Conservation (phyloP, 2,113 vertebrate genomes). For the Lichenostomus cassidix region DNA sequence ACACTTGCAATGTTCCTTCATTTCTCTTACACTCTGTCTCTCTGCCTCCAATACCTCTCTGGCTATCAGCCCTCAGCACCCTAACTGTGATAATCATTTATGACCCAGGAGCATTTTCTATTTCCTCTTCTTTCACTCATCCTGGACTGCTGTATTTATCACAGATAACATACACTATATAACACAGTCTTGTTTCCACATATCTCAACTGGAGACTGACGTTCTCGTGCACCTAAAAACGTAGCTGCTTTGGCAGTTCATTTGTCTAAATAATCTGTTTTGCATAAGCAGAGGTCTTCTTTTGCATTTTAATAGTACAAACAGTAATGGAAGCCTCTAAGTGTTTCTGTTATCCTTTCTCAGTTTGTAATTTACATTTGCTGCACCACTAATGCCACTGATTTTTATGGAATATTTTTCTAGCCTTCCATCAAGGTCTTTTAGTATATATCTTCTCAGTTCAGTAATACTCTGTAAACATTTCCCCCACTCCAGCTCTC, state of each 20-base stretch:
- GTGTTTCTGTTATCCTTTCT: neutral
- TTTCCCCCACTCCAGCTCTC: neutral
- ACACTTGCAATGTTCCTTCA: neutral
- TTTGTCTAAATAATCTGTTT: conserved; percentile 1
- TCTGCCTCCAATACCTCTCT: neutral
- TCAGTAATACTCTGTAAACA: neutral
- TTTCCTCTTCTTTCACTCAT: conserved; percentile 30
- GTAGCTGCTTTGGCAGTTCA: neutral
- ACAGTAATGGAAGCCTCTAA: neutral
- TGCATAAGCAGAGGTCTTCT: neutral
- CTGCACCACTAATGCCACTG: neutral
- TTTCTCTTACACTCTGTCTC: neutral
- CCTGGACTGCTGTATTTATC: conserved; percentile 12
- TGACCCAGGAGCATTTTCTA: neutral
- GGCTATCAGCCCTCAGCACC: neutral
- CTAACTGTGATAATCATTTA: conserved; percentile 26
- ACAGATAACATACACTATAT: neutral
- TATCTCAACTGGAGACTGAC: neutral
- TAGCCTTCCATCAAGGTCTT: neutral
- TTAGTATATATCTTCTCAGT: neutral
- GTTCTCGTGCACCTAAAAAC: neutral
- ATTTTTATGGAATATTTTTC: neutral
- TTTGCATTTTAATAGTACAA: neutral
- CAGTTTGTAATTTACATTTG: neutral
- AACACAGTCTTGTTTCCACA: neutral